Base-by-base conservation (phyloP, 1,140 invertebrate genomes). In the Physella acuta region DNA sequence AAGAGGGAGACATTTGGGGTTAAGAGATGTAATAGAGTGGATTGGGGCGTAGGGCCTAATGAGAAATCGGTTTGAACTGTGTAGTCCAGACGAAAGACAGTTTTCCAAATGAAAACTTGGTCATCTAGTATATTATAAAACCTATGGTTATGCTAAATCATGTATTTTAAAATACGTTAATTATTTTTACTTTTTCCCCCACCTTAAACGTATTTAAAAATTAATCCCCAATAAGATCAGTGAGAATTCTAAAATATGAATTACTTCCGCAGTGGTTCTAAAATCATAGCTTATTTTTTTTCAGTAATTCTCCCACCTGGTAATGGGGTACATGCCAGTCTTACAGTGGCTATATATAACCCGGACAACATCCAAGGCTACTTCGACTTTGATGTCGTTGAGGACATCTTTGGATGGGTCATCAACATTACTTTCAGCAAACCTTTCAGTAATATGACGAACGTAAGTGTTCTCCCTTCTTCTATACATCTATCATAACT, bases 381-480 rank as follows among this genome's bases (percentile, higher is more conserved):
- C 17, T 44, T 61, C 28, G 59, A 61, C 36, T 39, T 61, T 26
- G 2, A 33, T 1, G 31, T 61, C 17, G 28, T 2, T 1, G 59
- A 61, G 39, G 17, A 61, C 24, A 34, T 61, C 28, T 31, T 61
- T 26, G 59, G 59, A 1, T 61, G 2, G 2, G 26, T 8, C 17
- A 34, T 8, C 2, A 61, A 31, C 26, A 39, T 61, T 24, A 61
- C 36, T 8, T 61, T 39, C 36, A 61, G 39, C 59, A 44, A n/a
- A 2, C 36, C 34, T 11, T 16, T 61, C 36, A 26, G 2, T 8
- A 36, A 44, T 8, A 44, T 44, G 39, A 44, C 20, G 39, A 44
- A 44, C 20, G 39, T 44, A 44, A 44, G 39, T 44, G 39, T n/a
- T n/a, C n/a, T n/a, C n/a, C n/a, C n/a, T n/a, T n/a, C n/a, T n/a